A percentile compares a stretch with the other conserved stretches of the same genome.
phyloP scores from a whole-genome alignment of 2,888 invertebrate species.

The Chymomyza procnemis region DNA sequence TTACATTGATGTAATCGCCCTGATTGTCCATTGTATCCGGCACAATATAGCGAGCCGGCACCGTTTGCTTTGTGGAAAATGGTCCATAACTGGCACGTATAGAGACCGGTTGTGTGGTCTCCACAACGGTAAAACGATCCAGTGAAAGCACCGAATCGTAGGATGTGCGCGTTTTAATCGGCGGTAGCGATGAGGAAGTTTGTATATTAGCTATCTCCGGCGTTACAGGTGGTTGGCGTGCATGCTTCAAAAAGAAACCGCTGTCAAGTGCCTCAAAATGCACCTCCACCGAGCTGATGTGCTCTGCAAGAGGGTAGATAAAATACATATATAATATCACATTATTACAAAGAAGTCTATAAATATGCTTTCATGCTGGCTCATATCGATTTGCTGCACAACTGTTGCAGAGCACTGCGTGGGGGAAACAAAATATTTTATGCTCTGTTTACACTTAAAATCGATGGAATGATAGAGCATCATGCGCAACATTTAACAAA shows the following conservation, averaged over 20 bases:
- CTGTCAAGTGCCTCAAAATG: conserved; percentile 95
- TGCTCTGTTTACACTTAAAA: not conserved
- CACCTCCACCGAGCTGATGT: conserved; percentile 87
- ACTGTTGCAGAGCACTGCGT: not conserved
- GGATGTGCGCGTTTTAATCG: conserved; percentile 48
- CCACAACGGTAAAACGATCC: conserved; percentile 94
- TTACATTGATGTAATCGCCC: conserved; percentile 76
- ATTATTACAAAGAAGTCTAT: not conserved
- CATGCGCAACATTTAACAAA: not conserved
- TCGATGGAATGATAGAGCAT: not conserved
- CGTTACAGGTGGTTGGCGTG: conserved; percentile 83
- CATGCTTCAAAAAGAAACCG: conserved; percentile 92
- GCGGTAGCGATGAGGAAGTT: conserved; percentile 62
- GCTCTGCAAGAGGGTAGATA: conserved; percentile 81
- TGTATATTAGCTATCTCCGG: conserved; percentile 75
- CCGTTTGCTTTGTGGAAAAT: conserved; percentile 96
- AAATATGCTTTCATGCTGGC: not conserved
- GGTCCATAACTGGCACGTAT: conserved; percentile 96
- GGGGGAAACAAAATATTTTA: not conserved
- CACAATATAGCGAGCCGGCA: conserved; percentile 91
- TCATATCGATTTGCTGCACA: not conserved
- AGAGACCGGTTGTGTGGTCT: conserved; percentile 93
- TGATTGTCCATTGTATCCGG: conserved; percentile 87
- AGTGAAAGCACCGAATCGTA: conserved; percentile 87
- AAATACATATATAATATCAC: not conserved